A percentile compares a stretch with the other conserved stretches of the same genome.
Evolutionary conservation across 2,797 vertebrate genomes (phyloP).

Genomic region (Notolabrus celidotus): DNA sequence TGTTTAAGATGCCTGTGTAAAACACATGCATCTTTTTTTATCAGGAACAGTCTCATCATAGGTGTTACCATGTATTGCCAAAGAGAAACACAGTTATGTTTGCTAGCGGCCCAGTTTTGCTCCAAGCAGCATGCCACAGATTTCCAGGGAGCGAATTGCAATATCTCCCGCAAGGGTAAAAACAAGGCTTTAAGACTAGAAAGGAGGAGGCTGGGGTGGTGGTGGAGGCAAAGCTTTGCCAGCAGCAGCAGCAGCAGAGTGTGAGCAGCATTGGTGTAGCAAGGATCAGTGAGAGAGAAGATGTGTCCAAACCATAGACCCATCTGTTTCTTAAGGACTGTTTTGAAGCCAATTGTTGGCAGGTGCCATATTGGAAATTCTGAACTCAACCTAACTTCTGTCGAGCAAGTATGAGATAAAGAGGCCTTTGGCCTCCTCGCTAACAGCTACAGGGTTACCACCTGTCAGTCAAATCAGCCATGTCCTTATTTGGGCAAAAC

Average conservation of each 20-base stretch:
- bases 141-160: background rate
- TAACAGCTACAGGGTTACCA: no score
- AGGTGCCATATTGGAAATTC: no score
- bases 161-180: background rate
- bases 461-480: no score
- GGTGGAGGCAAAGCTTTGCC: background rate
- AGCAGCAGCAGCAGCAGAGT: background rate
- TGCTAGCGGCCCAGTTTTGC: background rate
- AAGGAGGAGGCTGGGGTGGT: background rate
- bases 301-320: background rate
- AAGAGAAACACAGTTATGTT: no score
- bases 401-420: no score
- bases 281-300: background rate
- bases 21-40: background rate
- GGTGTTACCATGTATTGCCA: background rate
- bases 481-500: no score
- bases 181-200: background rate
- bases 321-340: no score
- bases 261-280: background rate
- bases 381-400: no score
- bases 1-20: no score
- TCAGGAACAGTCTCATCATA: no score
- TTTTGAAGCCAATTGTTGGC: no score
- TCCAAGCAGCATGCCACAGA: background rate
- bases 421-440: no score